phyloP scores from a whole-genome alignment of 2,113 vertebrate species.

The Ammodytes dubius region DNA sequence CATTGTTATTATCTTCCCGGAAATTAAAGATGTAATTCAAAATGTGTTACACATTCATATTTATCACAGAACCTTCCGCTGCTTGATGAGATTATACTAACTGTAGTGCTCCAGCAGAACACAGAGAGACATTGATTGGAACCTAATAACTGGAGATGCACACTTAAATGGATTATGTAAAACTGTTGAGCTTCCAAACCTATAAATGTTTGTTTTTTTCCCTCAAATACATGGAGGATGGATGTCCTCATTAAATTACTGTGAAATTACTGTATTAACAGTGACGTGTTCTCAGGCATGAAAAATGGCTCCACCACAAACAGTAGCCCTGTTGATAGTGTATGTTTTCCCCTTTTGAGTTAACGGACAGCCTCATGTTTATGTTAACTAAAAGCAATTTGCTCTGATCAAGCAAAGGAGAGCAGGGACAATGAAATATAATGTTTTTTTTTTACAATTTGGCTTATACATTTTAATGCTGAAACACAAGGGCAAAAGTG shows the following conservation, averaged over 20 bases:
- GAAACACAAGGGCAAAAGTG: neutral
- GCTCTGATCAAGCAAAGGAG: neutral
- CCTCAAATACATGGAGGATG: slow-evolving; percentile 29
- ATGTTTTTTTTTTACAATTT: neutral
- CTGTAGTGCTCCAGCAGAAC: slow-evolving; percentile 23
- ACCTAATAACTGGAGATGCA: slow-evolving; percentile 56
- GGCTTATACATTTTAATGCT: neutral
- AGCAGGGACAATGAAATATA: slow-evolving; percentile 13
- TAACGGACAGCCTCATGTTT: neutral
- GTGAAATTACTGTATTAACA: slow-evolving; percentile 60
- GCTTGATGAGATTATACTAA: slow-evolving; percentile 59
- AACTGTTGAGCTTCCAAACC: slow-evolving; percentile 54
- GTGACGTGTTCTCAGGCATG: slow-evolving; percentile 19
- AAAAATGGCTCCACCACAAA: neutral
- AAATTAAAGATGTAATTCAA: neutral
- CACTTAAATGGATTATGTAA: slow-evolving; percentile 60
- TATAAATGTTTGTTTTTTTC: slow-evolving; percentile 24
- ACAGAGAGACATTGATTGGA: slow-evolving; percentile 49
- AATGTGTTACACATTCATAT: slow-evolving; percentile 29
- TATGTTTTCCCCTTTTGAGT: neutral
- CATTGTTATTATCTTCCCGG: neutral
- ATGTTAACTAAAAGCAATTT: neutral
- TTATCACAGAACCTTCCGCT: slow-evolving; percentile 13
- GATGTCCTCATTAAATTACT: slow-evolving; percentile 53
- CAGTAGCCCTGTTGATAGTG: neutral